Conservation (phyloP, 1,140 invertebrate genomes). For the Amphibalanus amphitrite region DNA sequence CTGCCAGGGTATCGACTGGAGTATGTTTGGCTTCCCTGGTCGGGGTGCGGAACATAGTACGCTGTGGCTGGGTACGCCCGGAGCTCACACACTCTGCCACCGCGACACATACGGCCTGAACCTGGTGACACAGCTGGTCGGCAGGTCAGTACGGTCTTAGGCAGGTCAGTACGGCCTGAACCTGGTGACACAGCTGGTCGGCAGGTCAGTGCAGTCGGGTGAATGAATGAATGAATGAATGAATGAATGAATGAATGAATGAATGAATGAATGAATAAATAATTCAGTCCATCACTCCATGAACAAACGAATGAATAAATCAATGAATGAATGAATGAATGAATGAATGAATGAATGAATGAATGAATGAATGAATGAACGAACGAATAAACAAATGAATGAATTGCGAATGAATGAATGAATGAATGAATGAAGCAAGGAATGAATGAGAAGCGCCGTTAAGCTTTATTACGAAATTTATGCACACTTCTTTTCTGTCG, state of each 20-base stretch:
- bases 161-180: conserved; percentile 22
- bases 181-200: neutral
- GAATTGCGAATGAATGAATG: too few species aligned
- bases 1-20: conserved; percentile 47
- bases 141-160: conserved; percentile 32
- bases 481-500: too few species aligned
- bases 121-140: neutral
- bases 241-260: conserved; percentile 13
- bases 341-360: conserved; percentile 11
- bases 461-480: too few species aligned
- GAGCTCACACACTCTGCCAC: conserved; percentile 53
- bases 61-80: conserved; percentile 73
- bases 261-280: conserved; percentile 8
- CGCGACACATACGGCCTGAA: neutral
- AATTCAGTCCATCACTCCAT: conserved; percentile 6
- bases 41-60: conserved; percentile 50
- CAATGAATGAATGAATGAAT: conserved; percentile 10
- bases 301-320: conserved; percentile 11
- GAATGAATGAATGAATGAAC: too few species aligned
- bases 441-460: too few species aligned
- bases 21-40: conserved; percentile 50
- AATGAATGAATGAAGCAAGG: too few species aligned
- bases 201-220: conserved; percentile 28
- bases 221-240: conserved; percentile 3
- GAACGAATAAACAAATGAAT: conserved; percentile 87